Base-by-base conservation (phyloP, 2,113 vertebrate genomes). In the Numenius arquata region DNA sequence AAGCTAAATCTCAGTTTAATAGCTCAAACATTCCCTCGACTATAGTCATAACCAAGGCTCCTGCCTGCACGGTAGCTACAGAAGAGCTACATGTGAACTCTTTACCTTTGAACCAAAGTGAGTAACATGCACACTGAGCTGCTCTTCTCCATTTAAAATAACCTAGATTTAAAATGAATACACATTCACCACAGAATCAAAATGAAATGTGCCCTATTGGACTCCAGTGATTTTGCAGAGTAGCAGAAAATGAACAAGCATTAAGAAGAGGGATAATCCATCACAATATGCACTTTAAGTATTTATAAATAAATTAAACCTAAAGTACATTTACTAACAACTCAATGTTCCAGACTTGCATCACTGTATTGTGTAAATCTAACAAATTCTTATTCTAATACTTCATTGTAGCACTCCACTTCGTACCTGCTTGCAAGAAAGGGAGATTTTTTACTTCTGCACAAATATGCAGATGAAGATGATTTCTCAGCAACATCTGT, bases 61-160 rank as follows among this genome's bases (percentile, higher is more conserved):
- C 61, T 78, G 58, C 66, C 63, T 85, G 62, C 56, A 15, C 62
- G 50, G 83, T 9, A 94, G 78, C 86, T 84, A 59, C 41, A 4
- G 5, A 91, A 89, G 29, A 85, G 32, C 77, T 84, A 38, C 79
- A 34, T 3, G 7, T 96, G 96, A 97, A 96, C 96, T 95, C 79
- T 94, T 89, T 78, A 96, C 95, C 94, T 97, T 85, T 95, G 88
- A 96, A 87, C 89, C 52, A 47, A 40, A 72, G 50, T 12, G 72
- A 72, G 82, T 75, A 72, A 66, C 0, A 0, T 68, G 71, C 95
- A 75, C 61, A 26, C 45, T 59, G 77, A 89, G 91, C 88, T 92
- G 80, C 80, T 94, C 3, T 25, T 91, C 84, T 74, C 77, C 41
- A 21, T 12, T n/a, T 71, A 68, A 73, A 61, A 85, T 71, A 90